Evolutionary conservation across 2,888 invertebrate genomes (phyloP), one percentile per base, ranked within the genome.

Genomic region (Diabrotica balteata): DNA sequence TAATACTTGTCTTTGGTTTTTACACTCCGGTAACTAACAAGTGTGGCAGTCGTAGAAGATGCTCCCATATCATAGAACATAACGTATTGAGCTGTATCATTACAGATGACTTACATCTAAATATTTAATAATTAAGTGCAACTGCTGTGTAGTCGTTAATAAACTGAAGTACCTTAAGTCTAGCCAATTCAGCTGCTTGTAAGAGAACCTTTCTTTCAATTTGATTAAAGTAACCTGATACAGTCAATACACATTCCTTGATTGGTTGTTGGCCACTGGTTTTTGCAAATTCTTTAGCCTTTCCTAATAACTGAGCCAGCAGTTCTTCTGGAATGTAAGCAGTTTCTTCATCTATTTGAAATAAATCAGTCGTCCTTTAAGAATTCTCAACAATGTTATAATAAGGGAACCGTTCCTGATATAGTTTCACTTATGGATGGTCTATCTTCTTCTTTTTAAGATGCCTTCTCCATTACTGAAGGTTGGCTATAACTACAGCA

Each of bases 11-110:
- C 97, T 86, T 98, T 96, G 62, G 91, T 91, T 85, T 96, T 98
- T 1, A 95, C 91, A 69, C 93, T 88, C 84, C 95, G 95, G 84
- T 95, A 96, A 78, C 93, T 93, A 0, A 97, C 95, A 52, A 99
- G 85, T 0, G 96, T 93, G 0, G 95, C 98, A 32, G 94, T 92
- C 0, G 98, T 98, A 68, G 94, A 95, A 7, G 93, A 91, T 0
- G 99, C 95, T 7, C 99, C 99, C 96, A 99, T 97, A 81, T 99
- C 99, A 81, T 96, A 99, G 85, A 99, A 96, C 86, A 99, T 87
- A 43, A 96, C 91, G 78, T 97, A 92, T 83, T 96, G 94, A 0
- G 93, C 90, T 0, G 96, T 93, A 77, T 95, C 94, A 82, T 97
- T 98, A n/a, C n/a, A 81, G 98, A 96, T 83, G 96, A 95, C 86